Evolutionary conservation across 2,113 vertebrate species (phyloP).

Genomic region (Talpa occidentalis): DNA sequence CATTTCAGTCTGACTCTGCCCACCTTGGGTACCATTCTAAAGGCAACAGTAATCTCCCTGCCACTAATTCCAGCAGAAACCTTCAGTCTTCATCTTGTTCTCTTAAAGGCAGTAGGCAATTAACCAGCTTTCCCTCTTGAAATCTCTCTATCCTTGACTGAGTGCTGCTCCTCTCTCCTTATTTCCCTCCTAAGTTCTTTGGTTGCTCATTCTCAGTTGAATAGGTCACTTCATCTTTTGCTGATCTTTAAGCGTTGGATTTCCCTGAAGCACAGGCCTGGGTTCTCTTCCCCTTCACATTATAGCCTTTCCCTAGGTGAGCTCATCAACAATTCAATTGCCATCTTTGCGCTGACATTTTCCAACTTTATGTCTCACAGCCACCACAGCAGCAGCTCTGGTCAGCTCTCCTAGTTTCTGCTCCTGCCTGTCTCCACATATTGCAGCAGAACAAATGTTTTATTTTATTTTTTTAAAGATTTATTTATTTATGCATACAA

Average conservation of each 20-base stretch:
- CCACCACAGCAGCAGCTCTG: too few relatives aligned
- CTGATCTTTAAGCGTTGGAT: not conserved
- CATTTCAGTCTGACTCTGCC: not conserved
- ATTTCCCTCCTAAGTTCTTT: not conserved
- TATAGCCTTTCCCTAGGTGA: not conserved
- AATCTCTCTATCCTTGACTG: not conserved
- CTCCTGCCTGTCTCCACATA: not conserved
- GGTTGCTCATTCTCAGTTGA: not conserved
- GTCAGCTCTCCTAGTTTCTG: not conserved
- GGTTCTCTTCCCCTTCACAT: not conserved
- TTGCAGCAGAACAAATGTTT: not conserved
- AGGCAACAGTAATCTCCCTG: not conserved
- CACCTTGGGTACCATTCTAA: not conserved
- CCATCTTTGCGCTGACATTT: not conserved
- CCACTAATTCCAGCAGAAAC: not conserved
- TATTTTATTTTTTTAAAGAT: too few relatives aligned
- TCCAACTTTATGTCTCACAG: not conserved
- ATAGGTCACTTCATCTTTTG: not conserved
- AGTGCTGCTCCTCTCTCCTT: not conserved
- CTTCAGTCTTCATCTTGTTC: not conserved
- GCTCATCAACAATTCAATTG: not conserved
- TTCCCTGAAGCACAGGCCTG: not conserved
- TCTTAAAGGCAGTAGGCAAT: too few relatives aligned
- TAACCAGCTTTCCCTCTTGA: not conserved
- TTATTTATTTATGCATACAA: too few relatives aligned